Conservation (phyloP, 1,140 invertebrate species). For the Trinorchestia longiramus region DNA sequence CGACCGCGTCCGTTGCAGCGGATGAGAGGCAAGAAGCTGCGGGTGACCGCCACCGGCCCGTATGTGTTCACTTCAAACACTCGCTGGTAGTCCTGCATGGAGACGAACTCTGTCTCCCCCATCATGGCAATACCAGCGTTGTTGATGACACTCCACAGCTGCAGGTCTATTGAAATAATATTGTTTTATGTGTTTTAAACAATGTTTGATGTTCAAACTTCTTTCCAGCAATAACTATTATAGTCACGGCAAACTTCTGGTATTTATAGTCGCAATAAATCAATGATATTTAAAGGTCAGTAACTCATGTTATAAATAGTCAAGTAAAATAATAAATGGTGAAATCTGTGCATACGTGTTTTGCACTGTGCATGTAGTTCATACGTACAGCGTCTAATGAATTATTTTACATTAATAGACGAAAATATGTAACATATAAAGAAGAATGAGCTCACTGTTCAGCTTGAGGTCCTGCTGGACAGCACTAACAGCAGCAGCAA, state of each 20-base stretch:
- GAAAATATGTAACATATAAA: too few species aligned
- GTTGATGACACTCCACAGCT: conserved; percentile 89
- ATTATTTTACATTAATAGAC: too few species aligned
- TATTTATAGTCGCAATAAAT: too few species aligned
- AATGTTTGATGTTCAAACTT: too few species aligned
- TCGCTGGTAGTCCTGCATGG: conserved; percentile 67
- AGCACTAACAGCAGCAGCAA: neutral
- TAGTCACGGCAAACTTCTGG: too few species aligned
- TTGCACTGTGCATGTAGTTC: too few species aligned
- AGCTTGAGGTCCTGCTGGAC: neutral
- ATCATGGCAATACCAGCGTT: conserved; percentile 78
- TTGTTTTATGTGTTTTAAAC: neutral
- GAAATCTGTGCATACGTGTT: too few species aligned
- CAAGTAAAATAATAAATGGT: too few species aligned
- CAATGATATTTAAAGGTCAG: too few species aligned
- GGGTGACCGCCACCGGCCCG: conserved; percentile 83
- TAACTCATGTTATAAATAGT: too few species aligned
- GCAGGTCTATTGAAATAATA: neutral
- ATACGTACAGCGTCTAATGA: too few species aligned
- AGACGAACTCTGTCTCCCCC: conserved; percentile 73
- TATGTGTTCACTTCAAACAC: conserved; percentile 87
- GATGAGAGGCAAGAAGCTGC: conserved; percentile 79
- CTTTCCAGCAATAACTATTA: too few species aligned
- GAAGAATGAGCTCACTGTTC: neutral
- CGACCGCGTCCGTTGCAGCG: conserved; percentile 73